Conservation (phyloP, 2,797 vertebrate genomes). For the Catamblyrhynchus diadema region DNA sequence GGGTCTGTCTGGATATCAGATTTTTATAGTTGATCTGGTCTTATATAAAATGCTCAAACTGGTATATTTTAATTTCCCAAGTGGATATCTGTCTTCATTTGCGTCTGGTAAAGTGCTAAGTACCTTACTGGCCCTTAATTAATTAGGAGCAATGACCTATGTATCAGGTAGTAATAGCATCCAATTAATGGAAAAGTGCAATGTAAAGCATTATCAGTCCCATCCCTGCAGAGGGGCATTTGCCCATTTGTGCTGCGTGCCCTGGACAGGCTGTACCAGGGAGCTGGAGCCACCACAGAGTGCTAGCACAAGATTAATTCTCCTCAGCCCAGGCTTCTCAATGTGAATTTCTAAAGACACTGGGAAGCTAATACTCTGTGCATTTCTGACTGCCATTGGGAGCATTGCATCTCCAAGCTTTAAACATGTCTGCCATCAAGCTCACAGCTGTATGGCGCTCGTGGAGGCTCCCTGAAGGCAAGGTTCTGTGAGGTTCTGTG, state of each 20-base stretch:
- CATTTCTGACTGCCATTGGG: background rate
- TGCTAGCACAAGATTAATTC: background rate
- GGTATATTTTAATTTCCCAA: slow-evolving; percentile 24
- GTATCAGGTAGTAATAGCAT: background rate
- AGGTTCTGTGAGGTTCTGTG: rapidly evolving
- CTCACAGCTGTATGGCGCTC: background rate
- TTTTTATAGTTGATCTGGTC: slow-evolving; percentile 2
- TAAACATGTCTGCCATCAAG: background rate
- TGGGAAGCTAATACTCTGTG: background rate
- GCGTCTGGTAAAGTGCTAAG: background rate
- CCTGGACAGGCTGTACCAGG: background rate
- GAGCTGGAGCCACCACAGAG: background rate
- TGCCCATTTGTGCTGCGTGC: background rate
- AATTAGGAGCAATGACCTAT: slow-evolving; percentile 20
- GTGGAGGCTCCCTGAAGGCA: background rate
- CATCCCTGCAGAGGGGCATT: background rate
- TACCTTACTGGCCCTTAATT: slow-evolving; percentile 32
- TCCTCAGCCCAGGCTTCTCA: background rate
- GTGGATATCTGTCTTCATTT: slow-evolving; percentile 13
- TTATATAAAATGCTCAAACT: background rate
- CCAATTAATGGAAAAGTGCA: slow-evolving; percentile 13
- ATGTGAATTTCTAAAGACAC: background rate
- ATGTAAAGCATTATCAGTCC: background rate
- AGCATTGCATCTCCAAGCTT: background rate
- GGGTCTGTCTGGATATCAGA: background rate